A percentile compares a stretch with the other conserved stretches of the same genome.
Evolutionary conservation across 1,140 invertebrate genomes (phyloP).

Genomic region (Calephelis nemesis): DNA sequence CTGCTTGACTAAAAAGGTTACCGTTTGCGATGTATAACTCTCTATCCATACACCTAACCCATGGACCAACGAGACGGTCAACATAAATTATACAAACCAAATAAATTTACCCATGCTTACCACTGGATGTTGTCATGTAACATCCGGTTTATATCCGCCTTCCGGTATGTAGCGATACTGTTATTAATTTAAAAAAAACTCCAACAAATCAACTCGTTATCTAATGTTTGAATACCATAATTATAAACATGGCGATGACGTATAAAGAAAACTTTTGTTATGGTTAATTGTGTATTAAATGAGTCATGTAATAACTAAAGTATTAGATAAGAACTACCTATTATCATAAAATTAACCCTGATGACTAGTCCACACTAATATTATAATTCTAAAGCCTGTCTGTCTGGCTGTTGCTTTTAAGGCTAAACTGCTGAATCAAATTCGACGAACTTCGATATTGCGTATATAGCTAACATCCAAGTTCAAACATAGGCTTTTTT

Average conservation of each 20-base stretch:
- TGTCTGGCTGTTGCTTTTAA: too few relatives aligned
- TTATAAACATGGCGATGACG: slow-evolving; percentile 3
- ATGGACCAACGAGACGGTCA: too few relatives aligned
- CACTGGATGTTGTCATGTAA: not conserved
- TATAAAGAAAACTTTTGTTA: slow-evolving; percentile 7
- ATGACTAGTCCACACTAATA: not conserved
- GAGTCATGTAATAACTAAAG: slow-evolving; percentile 9
- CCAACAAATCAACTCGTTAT: not conserved
- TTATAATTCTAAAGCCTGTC: too few relatives aligned
- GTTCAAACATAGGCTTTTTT: too few relatives aligned
- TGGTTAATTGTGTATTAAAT: not conserved
- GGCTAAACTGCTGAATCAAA: too few relatives aligned
- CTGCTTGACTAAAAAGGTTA: too few relatives aligned
- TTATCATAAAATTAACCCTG: not conserved
- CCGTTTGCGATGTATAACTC: too few relatives aligned
- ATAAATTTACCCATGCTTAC: not conserved
- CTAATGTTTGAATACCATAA: not conserved
- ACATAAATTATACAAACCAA: too few relatives aligned
- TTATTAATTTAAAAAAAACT: not conserved
- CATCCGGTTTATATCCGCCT: not conserved
- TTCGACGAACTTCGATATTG: too few relatives aligned
- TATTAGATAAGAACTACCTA: not conserved
- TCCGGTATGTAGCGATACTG: not conserved
- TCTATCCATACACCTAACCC: too few relatives aligned
- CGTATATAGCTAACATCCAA: too few relatives aligned